Evolutionary conservation across 2,797 vertebrate genomes (phyloP).

Genomic region (Enteromius treurensis): DNA sequence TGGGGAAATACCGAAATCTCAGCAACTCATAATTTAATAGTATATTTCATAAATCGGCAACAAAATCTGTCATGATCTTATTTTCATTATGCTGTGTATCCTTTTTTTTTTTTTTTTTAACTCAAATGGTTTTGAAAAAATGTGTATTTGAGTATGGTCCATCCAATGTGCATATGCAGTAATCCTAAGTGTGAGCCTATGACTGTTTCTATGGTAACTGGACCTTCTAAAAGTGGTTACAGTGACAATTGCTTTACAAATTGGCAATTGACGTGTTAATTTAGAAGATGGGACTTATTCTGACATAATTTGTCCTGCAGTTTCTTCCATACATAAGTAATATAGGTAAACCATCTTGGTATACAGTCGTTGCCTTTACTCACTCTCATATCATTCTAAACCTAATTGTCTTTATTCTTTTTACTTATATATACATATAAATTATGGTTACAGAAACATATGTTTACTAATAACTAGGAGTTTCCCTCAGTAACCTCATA

Average conservation of each 20-base stretch:
- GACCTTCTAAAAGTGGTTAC: neutral
- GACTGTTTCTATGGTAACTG: neutral
- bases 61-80: neutral
- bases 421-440: neutral
- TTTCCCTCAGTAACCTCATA: neutral
- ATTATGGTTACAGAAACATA: neutral
- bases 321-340: conserved; percentile 12
- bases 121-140: neutral
- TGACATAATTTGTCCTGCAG: neutral
- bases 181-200: neutral
- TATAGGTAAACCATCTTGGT: neutral
- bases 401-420: neutral
- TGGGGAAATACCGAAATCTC: neutral
- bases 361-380: neutral
- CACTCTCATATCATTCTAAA: neutral
- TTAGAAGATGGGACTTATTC: neutral
- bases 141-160: neutral
- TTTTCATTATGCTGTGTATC: neutral
- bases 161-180: neutral
- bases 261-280: neutral
- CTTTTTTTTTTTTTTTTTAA: too few species aligned
- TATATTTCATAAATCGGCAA: neutral
- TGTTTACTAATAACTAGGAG: neutral
- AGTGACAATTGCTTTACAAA: neutral
- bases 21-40: neutral